phyloP scores from a whole-genome alignment of 2,113 vertebrate genomes.

The Gasterosteus nipponicus region DNA sequence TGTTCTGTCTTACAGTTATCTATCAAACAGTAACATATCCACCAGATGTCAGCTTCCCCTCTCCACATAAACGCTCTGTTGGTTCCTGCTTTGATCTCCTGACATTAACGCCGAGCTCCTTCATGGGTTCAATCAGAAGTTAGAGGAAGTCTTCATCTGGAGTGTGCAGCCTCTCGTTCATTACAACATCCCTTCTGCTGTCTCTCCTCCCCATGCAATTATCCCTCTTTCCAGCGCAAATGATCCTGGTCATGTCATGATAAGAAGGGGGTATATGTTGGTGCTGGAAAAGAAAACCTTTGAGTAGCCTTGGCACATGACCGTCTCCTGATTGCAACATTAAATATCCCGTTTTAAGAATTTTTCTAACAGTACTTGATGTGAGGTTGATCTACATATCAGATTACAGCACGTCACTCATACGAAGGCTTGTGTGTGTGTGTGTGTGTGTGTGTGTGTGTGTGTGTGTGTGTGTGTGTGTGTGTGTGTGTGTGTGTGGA shows the following conservation, averaged over 20 bases:
- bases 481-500: neutral
- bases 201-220: neutral
- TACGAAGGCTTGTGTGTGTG: neutral
- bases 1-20: slow-evolving; percentile 1
- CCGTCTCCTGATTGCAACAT: no score
- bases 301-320: no score
- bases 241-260: no score
- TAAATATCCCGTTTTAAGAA: no score
- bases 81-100: neutral
- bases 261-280: no score
- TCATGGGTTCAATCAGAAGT: neutral
- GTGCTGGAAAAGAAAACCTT: no score
- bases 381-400: neutral
- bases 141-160: neutral
- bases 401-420: neutral
- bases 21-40: slow-evolving; percentile 17
- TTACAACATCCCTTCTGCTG: neutral
- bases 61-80: neutral
- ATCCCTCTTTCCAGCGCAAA: neutral
- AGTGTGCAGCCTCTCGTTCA: neutral
- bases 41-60: neutral
- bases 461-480: neutral
- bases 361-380: neutral
- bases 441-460: slow-evolving; percentile 15
- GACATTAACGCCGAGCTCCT: neutral